Evolutionary conservation across 2,113 vertebrate genomes (phyloP), one percentile per base, ranked within the genome.

Genomic region (Hippocampus abdominalis): DNA sequence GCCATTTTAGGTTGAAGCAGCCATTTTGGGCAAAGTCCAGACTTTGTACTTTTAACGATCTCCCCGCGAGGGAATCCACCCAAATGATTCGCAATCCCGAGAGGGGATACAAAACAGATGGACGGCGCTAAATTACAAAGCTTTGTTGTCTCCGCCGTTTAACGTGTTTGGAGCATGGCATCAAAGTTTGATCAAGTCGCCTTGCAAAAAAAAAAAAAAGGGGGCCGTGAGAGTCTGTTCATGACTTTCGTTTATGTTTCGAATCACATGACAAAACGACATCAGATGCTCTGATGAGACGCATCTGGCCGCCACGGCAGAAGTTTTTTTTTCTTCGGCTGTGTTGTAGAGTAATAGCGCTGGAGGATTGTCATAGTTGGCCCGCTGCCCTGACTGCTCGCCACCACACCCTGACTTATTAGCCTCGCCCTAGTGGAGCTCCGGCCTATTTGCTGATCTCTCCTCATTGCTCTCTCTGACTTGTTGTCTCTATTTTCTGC

Each of bases 331-430:
- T 36, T 29, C 57, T 48, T n/a, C 36, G 51, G 69, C 71, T 69
- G 60, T 62, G 60, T 72, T 65, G 42, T 64, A 11, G 57, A 29
- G 64, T 71, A 80, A 78, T 72, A 82, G 69, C 68, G 23, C 69
- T 79, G 21, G 21, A 71, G 74, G 84, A 76, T 81, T 81, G 86
- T 87, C 86, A 84, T 87, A 9, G 49, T 86, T 87, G 86, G 85
- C 85, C 71, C 21, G 8, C 70, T 65, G 81, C 79, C 73, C 57
- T 60, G 39, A 76, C 73, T 76, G 70, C 81, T 80, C 71, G 78
- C 75, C 82, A 76, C 89, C 89, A 85, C 89, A 13, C 89, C 89
- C 89, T 75, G 69, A 85, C 70, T 81, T 73, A 75, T 77, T 83
- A 88, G 70, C 76, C 84, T 86, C 71, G 72, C 69, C 74, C 86